Evolutionary conservation across 2,797 vertebrate genomes (phyloP).

Genomic region (Decapterus maruadsi): DNA sequence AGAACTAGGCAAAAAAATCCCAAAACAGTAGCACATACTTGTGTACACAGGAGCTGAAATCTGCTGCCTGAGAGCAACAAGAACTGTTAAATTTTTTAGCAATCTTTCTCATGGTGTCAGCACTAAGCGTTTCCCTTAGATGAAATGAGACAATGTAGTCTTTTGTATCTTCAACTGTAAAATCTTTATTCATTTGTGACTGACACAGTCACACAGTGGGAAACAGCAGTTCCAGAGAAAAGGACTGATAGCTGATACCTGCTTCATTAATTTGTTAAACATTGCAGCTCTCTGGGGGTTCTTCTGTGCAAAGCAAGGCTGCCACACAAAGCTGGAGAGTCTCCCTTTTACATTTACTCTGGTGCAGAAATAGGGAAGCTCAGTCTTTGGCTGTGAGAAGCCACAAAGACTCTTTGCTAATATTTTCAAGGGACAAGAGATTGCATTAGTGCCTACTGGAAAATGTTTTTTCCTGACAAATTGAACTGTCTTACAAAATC

Average conservation of each 20-base stretch:
- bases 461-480: constrained; percentile 2
- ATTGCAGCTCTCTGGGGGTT: not conserved
- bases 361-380: not conserved
- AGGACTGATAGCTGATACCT: not conserved
- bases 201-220: not conserved
- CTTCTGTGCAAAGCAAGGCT: not conserved
- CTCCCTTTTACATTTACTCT: not conserved
- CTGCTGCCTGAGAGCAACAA: not conserved
- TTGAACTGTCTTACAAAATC: not conserved
- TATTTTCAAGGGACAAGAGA: not conserved
- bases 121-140: not conserved
- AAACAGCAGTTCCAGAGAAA: not conserved
- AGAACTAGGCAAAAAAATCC: constrained; percentile 1
- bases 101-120: constrained; percentile 1
- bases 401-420: not conserved
- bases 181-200: not conserved
- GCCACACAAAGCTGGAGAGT: not conserved
- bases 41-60: not conserved
- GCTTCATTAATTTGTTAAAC: not conserved
- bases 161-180: not conserved
- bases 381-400: not conserved
- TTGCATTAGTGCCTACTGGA: not conserved
- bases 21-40: constrained; percentile 7
- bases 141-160: not conserved
- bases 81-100: not conserved